These are phyloP conservation scores for Reticulitermes speratus DNA, from an alignment of 1,140 invertebrate genomes.

Conservation along the genomic window DNA sequence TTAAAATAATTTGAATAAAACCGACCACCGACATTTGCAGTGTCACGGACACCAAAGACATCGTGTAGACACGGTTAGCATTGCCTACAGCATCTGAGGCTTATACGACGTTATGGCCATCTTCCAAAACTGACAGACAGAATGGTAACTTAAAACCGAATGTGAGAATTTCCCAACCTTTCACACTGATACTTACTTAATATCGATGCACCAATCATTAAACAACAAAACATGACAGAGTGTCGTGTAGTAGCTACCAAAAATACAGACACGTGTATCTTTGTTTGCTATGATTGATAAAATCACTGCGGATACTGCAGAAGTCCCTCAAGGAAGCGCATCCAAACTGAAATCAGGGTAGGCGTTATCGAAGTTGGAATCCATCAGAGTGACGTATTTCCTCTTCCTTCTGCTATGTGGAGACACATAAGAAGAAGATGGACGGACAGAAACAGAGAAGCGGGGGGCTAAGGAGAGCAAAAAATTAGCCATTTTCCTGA, in stretches of 20 bases:
- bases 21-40: too few relatives aligned
- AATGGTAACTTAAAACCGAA: too few relatives aligned
- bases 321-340: not conserved
- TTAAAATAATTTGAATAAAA: too few relatives aligned
- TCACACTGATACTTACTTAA: too few relatives aligned
- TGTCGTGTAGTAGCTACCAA: not conserved
- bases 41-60: too few relatives aligned
- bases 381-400: conserved; percentile 18
- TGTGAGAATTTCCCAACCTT: too few relatives aligned
- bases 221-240: not conserved
- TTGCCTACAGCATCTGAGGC: too few relatives aligned
- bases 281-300: not conserved
- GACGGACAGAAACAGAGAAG: not conserved
- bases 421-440: not conserved
- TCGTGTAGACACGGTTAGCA: too few relatives aligned
- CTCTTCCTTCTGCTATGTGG: conserved; percentile 14
- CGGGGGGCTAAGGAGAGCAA: not conserved
- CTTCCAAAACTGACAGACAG: too few relatives aligned
- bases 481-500: not conserved
- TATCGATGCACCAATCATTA: too few relatives aligned
- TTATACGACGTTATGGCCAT: too few relatives aligned
- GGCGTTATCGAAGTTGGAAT: conserved; percentile 15
- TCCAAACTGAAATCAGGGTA: not conserved
- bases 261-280: not conserved
- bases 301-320: conserved; percentile 6